These are phyloP conservation scores for Lutjanus erythropterus DNA, from an alignment of 2,113 vertebrate genomes.

Conservation along the genomic window DNA sequence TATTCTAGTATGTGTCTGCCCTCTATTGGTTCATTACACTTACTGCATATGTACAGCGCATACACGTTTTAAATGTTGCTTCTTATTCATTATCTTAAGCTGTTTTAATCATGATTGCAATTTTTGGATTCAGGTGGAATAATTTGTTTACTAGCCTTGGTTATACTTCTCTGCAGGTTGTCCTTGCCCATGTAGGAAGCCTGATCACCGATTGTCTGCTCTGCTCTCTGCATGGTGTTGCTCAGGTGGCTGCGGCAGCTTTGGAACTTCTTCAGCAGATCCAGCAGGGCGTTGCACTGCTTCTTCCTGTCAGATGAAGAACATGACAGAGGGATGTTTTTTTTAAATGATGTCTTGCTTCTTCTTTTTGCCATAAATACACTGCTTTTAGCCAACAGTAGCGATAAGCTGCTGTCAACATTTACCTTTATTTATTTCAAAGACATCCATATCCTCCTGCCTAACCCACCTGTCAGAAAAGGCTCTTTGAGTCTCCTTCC, in stretches of 20 bases:
- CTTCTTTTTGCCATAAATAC: neutral
- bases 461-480: conserved; percentile 86
- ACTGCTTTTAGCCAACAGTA: neutral
- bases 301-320: conserved; percentile 83
- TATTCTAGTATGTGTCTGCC: too few relatives aligned
- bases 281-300: conserved; percentile 87
- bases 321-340: neutral
- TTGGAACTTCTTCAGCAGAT: conserved; percentile 93
- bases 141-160: conserved; percentile 81
- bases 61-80: too few relatives aligned
- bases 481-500: conserved; percentile 86
- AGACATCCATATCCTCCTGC: neutral
- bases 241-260: conserved; percentile 87
- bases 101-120: too few relatives aligned
- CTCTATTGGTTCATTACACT: too few relatives aligned
- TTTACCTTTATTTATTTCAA: neutral
- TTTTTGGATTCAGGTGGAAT: neutral
- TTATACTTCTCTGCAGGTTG: conserved; percentile 90
- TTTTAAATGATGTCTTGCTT: neutral
- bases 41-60: too few relatives aligned
- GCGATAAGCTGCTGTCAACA: neutral
- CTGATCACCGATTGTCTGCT: conserved; percentile 87
- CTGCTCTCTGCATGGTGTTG: conserved; percentile 90
- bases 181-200: conserved; percentile 95
- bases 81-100: too few relatives aligned